Base-by-base conservation (phyloP, 2,113 vertebrate genomes). In the Mastomys natalensis region DNA sequence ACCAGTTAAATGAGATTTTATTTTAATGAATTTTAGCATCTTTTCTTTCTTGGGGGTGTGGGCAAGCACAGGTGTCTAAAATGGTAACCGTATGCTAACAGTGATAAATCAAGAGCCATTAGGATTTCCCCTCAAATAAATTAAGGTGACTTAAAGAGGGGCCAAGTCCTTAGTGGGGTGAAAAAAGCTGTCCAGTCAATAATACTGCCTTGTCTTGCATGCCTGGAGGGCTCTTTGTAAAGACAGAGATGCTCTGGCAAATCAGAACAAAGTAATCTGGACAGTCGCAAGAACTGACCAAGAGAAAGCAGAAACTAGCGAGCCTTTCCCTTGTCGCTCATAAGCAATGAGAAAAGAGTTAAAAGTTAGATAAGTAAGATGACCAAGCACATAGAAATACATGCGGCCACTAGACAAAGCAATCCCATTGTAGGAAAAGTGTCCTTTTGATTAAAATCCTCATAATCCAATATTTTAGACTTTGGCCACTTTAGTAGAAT, bases 91-190 rank as follows among this genome's bases (percentile, higher is more conserved):
- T 82, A 55, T 90, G 68, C 70, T 58, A 89, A 73, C 62, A 84
- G 72, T 89, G 77, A 95, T 78, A 64, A 93, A 91, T 95, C 53
- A 96, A 94, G 55, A 68, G 45, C 85, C 84, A 87, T 92, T 96
- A 96, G 95, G 86, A 89, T 95, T 92, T 89, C 92, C 19, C 77
- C 29, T 66, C 51, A 45, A 55, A 40, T 92, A 96, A 95, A 96
- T 89, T 90, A 76, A 92, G 74, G 91, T 76, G 92, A 92, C 10
- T n/a, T 43, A 31, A 37, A 29, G 43, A 89, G 31, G 29, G 55
- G 31, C 13, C 37, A 55, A 53, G 45, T 37, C 55, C 70, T 70
- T 45, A 87, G 51, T 64, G 81, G n/a, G 29, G 53, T 1, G 37
- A 68, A 60, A 73, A 84, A 53, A 43, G 16, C 24, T 29, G 43